Conservation (phyloP, 2,113 vertebrate genomes). For the mouse (Mus musculus) region GRCm39 chr3:51670501-51671000, state of each 20-base stretch:
- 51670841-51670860: neutral
- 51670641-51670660: neutral
- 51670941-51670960: neutral
- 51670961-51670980: neutral
- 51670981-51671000: neutral
- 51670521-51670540: neutral
- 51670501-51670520: neutral
- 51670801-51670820: neutral
- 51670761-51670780: neutral
- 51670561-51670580: neutral
- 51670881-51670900: neutral
- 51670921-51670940: neutral
- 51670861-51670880: neutral
- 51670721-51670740: neutral
- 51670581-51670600: neutral
- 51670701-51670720: neutral
- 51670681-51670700: neutral
- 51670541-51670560: neutral
- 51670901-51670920: neutral
- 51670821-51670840: neutral
- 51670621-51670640: neutral
- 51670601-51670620: neutral
- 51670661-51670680: neutral
- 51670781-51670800: neutral
- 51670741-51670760: neutral